phyloP scores from a whole-genome alignment of 1,140 invertebrate species.

The Streblospio benedicti region DNA sequence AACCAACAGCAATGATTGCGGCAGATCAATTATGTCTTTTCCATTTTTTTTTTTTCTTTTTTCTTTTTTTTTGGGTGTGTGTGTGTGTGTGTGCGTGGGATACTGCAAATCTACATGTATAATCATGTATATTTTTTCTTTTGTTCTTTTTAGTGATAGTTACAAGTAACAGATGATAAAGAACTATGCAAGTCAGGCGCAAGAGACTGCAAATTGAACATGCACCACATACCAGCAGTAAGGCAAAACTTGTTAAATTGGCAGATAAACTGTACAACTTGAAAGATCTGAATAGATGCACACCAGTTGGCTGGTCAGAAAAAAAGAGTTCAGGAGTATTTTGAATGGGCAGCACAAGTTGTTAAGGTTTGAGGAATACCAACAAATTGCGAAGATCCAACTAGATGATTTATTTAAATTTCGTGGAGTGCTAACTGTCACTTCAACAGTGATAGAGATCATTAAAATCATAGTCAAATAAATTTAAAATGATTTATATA shows the following conservation, averaged over 20 bases:
- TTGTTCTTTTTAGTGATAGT: no score
- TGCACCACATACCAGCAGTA: slow-evolving; percentile 51
- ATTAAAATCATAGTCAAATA: no score
- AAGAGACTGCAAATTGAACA: slow-evolving; percentile 65
- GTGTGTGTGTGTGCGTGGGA: no score
- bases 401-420: slow-evolving; percentile 54
- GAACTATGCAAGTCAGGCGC: slow-evolving; percentile 54
- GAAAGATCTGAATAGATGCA: slow-evolving; percentile 57
- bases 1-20: no score
- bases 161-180: slow-evolving; percentile 71
- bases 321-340: slow-evolving; percentile 58
- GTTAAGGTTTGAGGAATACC: slow-evolving; percentile 58
- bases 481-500: no score
- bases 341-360: slow-evolving; percentile 65
- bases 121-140: no score
- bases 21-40: no score
- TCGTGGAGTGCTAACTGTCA: no score
- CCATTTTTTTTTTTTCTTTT: no score
- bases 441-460: no score
- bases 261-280: slow-evolving; percentile 83
- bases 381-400: slow-evolving; percentile 54
- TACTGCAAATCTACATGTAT: no score
- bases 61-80: no score
- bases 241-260: slow-evolving; percentile 72
- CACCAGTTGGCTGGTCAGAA: slow-evolving; percentile 59